Percentiles rank a stretch among this genome's conserved stretches.
Evolutionary conservation across 2,113 vertebrate species (phyloP).

Genomic region (Steatornis caripensis): DNA sequence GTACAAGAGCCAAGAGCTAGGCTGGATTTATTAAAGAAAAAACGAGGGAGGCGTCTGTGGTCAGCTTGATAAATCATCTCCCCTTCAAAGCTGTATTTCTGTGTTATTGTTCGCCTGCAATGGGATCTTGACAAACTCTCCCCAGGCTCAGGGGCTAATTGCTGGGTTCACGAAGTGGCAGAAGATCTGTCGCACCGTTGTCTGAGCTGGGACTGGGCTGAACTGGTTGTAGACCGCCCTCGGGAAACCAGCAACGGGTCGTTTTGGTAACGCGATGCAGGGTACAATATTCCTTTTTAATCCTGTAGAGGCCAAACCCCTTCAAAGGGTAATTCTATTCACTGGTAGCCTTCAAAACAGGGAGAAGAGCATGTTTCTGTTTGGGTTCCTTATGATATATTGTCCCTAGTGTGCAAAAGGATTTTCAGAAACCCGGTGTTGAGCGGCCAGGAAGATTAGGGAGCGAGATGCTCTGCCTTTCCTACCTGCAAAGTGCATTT

Average conservation of each 20-base stretch:
- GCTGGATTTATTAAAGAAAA: constrained; percentile 56
- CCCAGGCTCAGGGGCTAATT: constrained; percentile 8
- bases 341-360: not conserved
- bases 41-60: constrained; percentile 35
- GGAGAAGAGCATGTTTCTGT: not conserved
- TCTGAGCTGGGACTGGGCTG: not conserved
- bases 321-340: not conserved
- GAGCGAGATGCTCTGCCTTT: not conserved
- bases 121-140: constrained; percentile 37
- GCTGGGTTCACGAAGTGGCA: not conserved
- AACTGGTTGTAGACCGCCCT: not conserved
- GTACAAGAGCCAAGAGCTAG: constrained; percentile 23
- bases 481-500: not conserved
- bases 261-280: not conserved
- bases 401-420: not conserved
- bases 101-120: not conserved
- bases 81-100: constrained; percentile 24
- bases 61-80: constrained; percentile 53
- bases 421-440: not conserved
- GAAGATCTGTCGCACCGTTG: not conserved
- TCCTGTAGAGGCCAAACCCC: not conserved
- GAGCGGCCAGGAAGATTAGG: not conserved
- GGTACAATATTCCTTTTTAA: not conserved
- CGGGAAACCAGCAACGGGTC: not conserved
- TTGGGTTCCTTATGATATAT: not conserved